Evolutionary conservation across 1,140 invertebrate genomes (phyloP).

Genomic region (Zaprionus gabonicus): DNA sequence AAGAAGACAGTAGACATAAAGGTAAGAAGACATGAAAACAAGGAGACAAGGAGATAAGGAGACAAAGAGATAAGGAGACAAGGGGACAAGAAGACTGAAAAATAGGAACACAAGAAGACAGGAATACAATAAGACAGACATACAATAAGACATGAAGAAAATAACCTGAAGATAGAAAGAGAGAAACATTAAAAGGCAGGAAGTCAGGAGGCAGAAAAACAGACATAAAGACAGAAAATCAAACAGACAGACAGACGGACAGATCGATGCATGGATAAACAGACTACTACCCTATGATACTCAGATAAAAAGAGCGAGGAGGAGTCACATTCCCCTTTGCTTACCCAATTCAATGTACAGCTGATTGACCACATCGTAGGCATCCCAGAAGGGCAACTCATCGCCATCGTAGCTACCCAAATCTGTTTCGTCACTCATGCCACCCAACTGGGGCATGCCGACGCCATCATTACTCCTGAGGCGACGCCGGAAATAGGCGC

Average conservation of each 20-base stretch:
- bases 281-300: not conserved
- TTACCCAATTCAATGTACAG: slow-evolving; percentile 92
- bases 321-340: not conserved
- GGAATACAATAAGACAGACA: too few relatives aligned
- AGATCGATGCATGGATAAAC: not conserved
- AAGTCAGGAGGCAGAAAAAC: too few relatives aligned
- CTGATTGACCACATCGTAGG: slow-evolving; percentile 95
- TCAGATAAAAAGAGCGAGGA: not conserved
- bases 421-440: slow-evolving; percentile 44
- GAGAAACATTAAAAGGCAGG: too few relatives aligned
- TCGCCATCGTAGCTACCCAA: slow-evolving; percentile 62
- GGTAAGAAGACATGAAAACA: not conserved
- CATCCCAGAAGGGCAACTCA: slow-evolving; percentile 92
- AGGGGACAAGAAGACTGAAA: too few relatives aligned
- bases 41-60: not conserved
- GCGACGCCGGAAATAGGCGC: slow-evolving; percentile 62
- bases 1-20: not conserved
- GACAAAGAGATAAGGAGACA: not conserved
- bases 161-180: too few relatives aligned
- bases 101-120: too few relatives aligned
- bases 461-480: slow-evolving; percentile 67
- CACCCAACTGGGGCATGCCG: slow-evolving; percentile 39
- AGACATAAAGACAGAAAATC: too few relatives aligned
- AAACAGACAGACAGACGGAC: not conserved
- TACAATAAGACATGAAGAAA: too few relatives aligned